phyloP scores from a whole-genome alignment of 2,797 vertebrate species.

The Lepilemur septentrionalis region DNA sequence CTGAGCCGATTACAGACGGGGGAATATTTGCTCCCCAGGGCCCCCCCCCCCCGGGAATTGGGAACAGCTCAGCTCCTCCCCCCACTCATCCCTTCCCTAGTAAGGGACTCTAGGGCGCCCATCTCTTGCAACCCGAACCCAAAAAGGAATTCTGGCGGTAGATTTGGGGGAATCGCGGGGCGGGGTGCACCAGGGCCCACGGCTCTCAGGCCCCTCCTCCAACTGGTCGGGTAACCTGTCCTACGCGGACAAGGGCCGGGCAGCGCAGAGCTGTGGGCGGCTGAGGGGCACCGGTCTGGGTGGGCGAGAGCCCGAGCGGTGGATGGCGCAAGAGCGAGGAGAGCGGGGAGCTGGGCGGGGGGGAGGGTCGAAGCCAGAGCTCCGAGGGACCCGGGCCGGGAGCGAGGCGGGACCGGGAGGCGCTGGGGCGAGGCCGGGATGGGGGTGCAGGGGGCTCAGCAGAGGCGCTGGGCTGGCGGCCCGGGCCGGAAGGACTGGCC shows the following conservation, averaged over 20 bases:
- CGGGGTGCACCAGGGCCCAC: not conserved
- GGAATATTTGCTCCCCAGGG: slow-evolving; percentile 44
- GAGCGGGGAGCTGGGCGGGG: not conserved
- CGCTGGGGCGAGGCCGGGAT: slow-evolving; percentile 55
- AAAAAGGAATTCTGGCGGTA: not conserved
- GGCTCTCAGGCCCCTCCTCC: slow-evolving; percentile 44
- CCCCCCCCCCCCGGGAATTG: not conserved
- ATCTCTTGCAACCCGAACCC: not conserved
- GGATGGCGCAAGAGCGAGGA: not conserved
- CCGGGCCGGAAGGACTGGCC: not conserved
- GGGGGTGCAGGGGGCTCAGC: not conserved
- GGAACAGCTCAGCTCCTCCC: not conserved
- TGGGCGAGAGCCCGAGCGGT: not conserved
- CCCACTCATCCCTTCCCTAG: not conserved
- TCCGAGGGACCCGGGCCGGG: not conserved
- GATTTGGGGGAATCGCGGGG: not conserved
- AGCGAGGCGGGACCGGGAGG: not conserved
- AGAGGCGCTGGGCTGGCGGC: not conserved
- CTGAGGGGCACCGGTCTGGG: not conserved
- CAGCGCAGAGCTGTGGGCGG: not conserved
- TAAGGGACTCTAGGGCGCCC: not conserved
- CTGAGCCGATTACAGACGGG: slow-evolving; percentile 69
- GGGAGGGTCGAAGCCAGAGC: not conserved
- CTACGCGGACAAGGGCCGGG: not conserved
- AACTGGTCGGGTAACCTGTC: not conserved